Evolutionary conservation across 2,113 vertebrate genomes (phyloP), one percentile per base, ranked within the genome.

Genomic region (Rissa tridactyla): DNA sequence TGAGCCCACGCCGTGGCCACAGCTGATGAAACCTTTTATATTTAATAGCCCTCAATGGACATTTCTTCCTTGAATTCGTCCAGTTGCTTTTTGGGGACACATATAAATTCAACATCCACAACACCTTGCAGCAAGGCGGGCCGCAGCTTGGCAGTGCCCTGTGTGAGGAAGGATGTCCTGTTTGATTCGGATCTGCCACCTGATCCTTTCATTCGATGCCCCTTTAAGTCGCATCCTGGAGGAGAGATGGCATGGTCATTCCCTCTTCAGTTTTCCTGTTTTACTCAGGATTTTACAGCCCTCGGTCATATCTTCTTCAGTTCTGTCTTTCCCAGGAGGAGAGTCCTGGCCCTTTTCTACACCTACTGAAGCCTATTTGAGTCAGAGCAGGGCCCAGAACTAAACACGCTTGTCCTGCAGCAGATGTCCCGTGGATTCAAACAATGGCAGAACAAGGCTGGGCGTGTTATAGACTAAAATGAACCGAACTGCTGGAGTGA

Each of bases 11-110:
- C 83, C 19, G 5, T 3, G n/a, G 69, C 42, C 77, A 29, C 32
- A 52, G 52, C n/a, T 76, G 90, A 91, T 72, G 84, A 92, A 87
- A 93, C 18, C 68, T 94, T 95, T 75, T 34, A 15, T n/a, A 61
- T 92, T 84, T 92, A 89, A 91, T 40, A 88, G 77, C 61, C 72
- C 89, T 83, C 95, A 62, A 14, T 8, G 38, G 82, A 81, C 76
- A 21, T 46, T 62, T 88, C 61, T 83, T 80, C 60, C 83, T 66
- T 68, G 17, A 66, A 36, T 51, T 75, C 51, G 81, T 70, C 68
- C 93, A 51, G 17, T 21, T 88, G 83, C 86, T 94, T 82, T 93
- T 80, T 54, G 49, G 88, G 62, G 68, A 38, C 65, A 57, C 40
- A 11, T 54, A 46, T 52, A 65, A 57, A 65, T 30, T 47, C 70